Evolutionary conservation across 2,113 vertebrate species (phyloP).

Genomic region (Asarcornis scutulata): DNA sequence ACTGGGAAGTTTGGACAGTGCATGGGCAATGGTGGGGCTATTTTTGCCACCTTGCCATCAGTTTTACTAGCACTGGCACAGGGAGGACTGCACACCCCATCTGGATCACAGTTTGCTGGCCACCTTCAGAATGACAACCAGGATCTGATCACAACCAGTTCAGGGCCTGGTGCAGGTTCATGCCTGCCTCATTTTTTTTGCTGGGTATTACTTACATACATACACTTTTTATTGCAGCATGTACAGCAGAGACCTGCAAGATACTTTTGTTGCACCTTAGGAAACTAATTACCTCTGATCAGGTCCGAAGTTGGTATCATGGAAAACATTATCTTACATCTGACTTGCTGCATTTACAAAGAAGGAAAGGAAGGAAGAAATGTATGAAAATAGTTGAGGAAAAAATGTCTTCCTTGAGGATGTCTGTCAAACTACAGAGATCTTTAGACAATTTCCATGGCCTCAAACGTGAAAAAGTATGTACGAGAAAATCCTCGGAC

Average conservation of each 20-base stretch:
- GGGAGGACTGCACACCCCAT: neutral
- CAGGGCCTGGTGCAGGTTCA: neutral
- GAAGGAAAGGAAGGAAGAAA: slow-evolving; percentile 66
- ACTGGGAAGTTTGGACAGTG: neutral
- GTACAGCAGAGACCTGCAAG: neutral
- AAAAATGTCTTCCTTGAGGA: slow-evolving; percentile 71
- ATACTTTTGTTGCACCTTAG: slow-evolving; percentile 10
- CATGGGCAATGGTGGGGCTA: neutral
- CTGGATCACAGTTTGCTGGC: neutral
- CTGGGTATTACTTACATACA: neutral
- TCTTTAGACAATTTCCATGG: slow-evolving; percentile 75
- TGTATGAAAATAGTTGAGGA: slow-evolving; percentile 65
- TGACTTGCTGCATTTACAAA: slow-evolving; percentile 64
- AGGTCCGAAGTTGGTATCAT: slow-evolving; percentile 59
- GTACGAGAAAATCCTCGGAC: slow-evolving; percentile 65
- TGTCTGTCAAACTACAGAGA: slow-evolving; percentile 68
- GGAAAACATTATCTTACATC: slow-evolving; percentile 59
- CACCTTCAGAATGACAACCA: neutral
- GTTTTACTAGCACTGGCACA: neutral
- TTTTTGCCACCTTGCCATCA: neutral
- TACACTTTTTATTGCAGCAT: neutral
- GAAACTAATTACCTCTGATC: slow-evolving; percentile 75
- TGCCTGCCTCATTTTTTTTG: neutral
- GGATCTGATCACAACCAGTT: neutral
- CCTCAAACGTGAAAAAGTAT: slow-evolving; percentile 53